phyloP scores from a whole-genome alignment of 2,888 invertebrate genomes.

The Amphipyra berbera region DNA sequence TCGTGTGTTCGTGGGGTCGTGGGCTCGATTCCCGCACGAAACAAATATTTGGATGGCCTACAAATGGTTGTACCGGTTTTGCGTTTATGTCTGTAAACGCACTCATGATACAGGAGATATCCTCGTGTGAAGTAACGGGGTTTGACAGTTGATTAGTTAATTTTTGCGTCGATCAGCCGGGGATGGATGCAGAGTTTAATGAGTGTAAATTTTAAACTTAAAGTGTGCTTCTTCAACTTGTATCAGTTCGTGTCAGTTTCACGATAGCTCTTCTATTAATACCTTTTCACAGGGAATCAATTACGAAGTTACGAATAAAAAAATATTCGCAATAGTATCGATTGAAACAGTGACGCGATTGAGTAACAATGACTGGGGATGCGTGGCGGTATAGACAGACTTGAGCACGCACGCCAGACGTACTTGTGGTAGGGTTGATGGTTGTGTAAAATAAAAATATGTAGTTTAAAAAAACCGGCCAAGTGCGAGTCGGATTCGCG shows the following conservation, averaged over 20 bases:
- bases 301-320: slow-evolving; percentile 3
- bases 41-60: too few relatives aligned
- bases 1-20: too few relatives aligned
- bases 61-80: too few relatives aligned
- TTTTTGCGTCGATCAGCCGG: too few relatives aligned
- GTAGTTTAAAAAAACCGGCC: background rate
- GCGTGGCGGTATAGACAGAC: slow-evolving; percentile 10
- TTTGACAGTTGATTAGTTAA: too few relatives aligned
- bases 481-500: too few relatives aligned
- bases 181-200: too few relatives aligned
- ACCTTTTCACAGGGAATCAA: slow-evolving; percentile 13
- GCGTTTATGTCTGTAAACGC: too few relatives aligned
- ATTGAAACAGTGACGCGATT: slow-evolving; percentile 26
- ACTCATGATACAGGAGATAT: too few relatives aligned
- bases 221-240: background rate
- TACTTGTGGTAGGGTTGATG: slow-evolving; percentile 27
- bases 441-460: background rate
- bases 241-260: slow-evolving; percentile 11
- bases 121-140: too few relatives aligned
- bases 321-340: slow-evolving; percentile 32
- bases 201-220: too few relatives aligned
- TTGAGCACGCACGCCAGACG: slow-evolving; percentile 28
- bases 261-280: slow-evolving; percentile 12
- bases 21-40: too few relatives aligned
- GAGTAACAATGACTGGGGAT: slow-evolving; percentile 15